Conservation (phyloP, 2,113 vertebrate species). For the Colinus virginianus region DNA sequence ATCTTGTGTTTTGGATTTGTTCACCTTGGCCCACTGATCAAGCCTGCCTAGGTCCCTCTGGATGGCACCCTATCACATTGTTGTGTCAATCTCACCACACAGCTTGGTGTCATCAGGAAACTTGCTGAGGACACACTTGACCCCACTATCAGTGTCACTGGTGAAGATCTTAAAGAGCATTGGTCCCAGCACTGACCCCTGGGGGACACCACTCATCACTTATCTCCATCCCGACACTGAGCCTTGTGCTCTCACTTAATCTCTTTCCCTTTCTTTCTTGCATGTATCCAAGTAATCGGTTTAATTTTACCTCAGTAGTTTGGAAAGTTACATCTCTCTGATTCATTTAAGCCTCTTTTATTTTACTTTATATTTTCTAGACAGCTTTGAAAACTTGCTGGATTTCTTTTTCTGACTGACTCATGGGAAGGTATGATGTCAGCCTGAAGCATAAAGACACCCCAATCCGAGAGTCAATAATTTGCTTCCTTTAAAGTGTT, state of each 20-base stretch:
- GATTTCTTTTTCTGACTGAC: neutral
- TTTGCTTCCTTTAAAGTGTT: neutral
- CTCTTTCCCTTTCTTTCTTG: neutral
- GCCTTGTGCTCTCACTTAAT: neutral
- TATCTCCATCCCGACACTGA: no score
- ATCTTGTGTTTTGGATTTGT: no score
- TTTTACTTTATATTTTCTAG: neutral
- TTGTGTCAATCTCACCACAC: no score
- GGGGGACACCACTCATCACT: no score
- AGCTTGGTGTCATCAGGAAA: no score
- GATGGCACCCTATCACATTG: no score
- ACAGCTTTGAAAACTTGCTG: neutral
- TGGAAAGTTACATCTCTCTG: neutral
- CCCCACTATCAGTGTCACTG: no score
- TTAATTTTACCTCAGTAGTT: neutral
- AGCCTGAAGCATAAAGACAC: neutral
- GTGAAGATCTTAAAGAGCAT: no score
- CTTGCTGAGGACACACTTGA: no score
- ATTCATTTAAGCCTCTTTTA: neutral
- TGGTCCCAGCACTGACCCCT: no score
- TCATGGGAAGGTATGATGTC: neutral
- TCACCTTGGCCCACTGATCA: no score
- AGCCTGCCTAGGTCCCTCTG: no score
- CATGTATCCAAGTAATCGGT: rapidly evolving
- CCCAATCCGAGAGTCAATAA: neutral